Percentiles rank a stretch among this genome's conserved stretches.
Evolutionary conservation across 1,140 invertebrate species (phyloP).

Genomic region (Galleria mellonella): DNA sequence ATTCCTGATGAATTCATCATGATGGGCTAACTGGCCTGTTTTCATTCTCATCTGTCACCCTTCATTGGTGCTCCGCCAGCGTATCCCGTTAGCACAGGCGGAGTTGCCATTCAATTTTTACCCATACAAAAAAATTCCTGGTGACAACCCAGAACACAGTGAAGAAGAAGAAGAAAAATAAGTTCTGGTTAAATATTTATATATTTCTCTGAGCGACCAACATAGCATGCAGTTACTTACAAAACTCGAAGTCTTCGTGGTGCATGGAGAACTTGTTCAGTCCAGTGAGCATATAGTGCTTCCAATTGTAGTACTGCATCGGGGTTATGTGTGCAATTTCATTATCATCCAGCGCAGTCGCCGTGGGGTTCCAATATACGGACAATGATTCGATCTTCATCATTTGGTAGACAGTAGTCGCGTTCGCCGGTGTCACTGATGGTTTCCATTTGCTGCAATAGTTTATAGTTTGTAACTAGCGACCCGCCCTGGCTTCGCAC

Average conservation of each 20-base stretch:
- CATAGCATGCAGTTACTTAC: constrained; percentile 74
- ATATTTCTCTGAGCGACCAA: no score
- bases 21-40: no score
- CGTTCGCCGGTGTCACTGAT: constrained; percentile 76
- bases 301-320: constrained; percentile 79
- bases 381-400: constrained; percentile 85
- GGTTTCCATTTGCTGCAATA: constrained; percentile 86
- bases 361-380: constrained; percentile 84
- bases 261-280: constrained; percentile 86
- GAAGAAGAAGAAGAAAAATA: no score
- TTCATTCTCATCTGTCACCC: no score
- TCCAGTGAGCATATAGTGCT: constrained; percentile 81
- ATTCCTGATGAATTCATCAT: no score
- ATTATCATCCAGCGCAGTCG: constrained; percentile 67
- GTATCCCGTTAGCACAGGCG: no score
- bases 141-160: no score
- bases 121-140: no score
- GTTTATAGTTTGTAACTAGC: neutral
- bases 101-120: no score
- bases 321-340: constrained; percentile 74
- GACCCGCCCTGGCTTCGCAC: no score
- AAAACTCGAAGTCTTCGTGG: constrained; percentile 80
- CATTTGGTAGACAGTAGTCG: constrained; percentile 84
- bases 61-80: no score
- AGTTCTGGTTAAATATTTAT: no score